Percentiles rank a stretch among this genome's conserved stretches.
phyloP scores from a whole-genome alignment of 2,113 vertebrate species.

The Daubentonia madagascariensis region DNA sequence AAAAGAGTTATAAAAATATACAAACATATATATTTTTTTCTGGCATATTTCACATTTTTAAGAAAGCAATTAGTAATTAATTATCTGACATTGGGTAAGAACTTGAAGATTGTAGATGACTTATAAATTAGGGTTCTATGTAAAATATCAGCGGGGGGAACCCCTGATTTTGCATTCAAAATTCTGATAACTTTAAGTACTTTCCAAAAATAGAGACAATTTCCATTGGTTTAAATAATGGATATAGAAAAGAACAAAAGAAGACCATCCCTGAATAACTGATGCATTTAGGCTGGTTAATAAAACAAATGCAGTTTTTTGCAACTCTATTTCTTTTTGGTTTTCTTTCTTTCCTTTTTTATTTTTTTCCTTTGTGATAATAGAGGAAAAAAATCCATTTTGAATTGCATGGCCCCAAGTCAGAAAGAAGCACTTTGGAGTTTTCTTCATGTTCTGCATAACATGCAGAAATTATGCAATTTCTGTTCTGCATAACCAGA shows the following conservation, averaged over 20 bases:
- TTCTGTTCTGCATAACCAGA: conserved; percentile 90
- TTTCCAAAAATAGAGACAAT: conserved; percentile 66
- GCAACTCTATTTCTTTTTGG: conserved; percentile 44
- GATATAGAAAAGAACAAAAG: conserved; percentile 39
- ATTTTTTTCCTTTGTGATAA: conserved; percentile 33
- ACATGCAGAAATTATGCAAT: too few relatives aligned
- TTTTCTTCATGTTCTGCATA: conserved; percentile 25
- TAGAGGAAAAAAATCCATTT: conserved; percentile 29
- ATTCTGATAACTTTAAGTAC: conserved; percentile 54
- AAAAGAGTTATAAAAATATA: conserved; percentile 67
- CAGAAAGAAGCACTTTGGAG: conserved; percentile 80
- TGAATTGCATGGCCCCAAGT: conserved; percentile 66
- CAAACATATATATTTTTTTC: conserved; percentile 58
- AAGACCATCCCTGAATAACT: conserved; percentile 21
- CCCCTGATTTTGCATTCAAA: conserved; percentile 66
- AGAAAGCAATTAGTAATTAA: conserved; percentile 64
- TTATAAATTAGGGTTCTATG: conserved; percentile 47
- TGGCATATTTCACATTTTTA: conserved; percentile 69
- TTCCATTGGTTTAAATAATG: conserved; percentile 62
- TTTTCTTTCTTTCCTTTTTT: background rate
- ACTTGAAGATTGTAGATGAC: conserved; percentile 59
- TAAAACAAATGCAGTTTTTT: conserved; percentile 53
- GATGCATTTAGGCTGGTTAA: conserved; percentile 39
- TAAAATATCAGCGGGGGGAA: conserved; percentile 69
- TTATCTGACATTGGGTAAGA: conserved; percentile 57